Conservation (phyloP, 2,888 invertebrate species). For the Sinotaia quadrata region DNA sequence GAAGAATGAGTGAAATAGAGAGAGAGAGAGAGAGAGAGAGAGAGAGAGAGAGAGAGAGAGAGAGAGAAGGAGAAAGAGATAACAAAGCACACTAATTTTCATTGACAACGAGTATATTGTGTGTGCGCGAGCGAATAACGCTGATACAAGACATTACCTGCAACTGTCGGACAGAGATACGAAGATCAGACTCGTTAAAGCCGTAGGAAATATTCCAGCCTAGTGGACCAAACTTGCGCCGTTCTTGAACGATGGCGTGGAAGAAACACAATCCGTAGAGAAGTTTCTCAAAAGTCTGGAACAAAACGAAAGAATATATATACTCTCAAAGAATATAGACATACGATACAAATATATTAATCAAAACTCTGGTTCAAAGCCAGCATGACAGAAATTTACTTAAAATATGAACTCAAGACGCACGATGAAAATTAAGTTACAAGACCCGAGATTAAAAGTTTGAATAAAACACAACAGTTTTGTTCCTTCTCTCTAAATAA, state of each 20-base stretch:
- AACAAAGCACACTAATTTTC: neutral
- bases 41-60: neutral
- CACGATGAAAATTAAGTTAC: too few species aligned
- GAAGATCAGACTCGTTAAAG: conserved; percentile 94
- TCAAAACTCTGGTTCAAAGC: too few species aligned
- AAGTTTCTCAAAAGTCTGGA: conserved; percentile 83
- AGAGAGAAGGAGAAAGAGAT: neutral
- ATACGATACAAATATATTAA: too few species aligned
- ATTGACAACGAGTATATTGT: too few species aligned
- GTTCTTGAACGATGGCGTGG: conserved; percentile 92
- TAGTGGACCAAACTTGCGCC: conserved; percentile 91
- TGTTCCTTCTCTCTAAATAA: too few species aligned
- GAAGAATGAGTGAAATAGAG: neutral
- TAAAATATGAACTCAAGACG: too few species aligned
- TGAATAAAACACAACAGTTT: too few species aligned
- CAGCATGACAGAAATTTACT: too few species aligned
- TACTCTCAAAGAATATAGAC: conserved; percentile 2
- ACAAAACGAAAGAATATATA: too few species aligned
- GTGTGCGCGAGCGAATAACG: neutral
- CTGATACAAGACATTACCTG: conserved; percentile 80
- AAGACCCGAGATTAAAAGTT: too few species aligned
- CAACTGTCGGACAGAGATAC: conserved; percentile 90
- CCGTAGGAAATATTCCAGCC: conserved; percentile 98
- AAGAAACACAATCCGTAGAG: conserved; percentile 93
- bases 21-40: neutral